Conservation (phyloP, 2,888 invertebrate genomes). For the Thera britannica region DNA sequence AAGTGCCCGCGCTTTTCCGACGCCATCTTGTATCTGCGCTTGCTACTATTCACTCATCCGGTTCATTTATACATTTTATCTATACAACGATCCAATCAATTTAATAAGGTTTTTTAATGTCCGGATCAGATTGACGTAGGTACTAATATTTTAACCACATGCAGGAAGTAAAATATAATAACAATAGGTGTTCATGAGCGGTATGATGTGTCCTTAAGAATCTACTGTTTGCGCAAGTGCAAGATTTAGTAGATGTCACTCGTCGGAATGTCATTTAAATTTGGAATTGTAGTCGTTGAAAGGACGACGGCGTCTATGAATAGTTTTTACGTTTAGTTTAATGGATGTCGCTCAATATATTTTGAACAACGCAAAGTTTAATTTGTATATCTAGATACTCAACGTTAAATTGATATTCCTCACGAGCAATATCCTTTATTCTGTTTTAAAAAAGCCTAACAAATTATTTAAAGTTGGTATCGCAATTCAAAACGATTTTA, state of each 20-base stretch:
- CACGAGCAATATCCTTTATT: constrained; percentile 27
- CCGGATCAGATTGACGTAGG: constrained; percentile 7
- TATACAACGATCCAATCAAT: background rate
- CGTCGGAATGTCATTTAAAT: constrained; percentile 3
- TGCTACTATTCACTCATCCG: constrained; percentile 46
- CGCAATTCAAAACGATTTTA: constrained; percentile 30
- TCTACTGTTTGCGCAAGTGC: constrained; percentile 14
- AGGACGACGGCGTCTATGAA: background rate
- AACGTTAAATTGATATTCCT: constrained; percentile 17
- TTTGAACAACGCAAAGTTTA: too few species aligned
- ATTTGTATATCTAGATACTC: too few species aligned
- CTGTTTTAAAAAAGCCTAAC: constrained; percentile 18
- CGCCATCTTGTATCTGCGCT: constrained; percentile 72
- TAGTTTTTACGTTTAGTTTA: background rate
- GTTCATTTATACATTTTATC: constrained; percentile 28
- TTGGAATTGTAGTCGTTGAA: constrained; percentile 1
- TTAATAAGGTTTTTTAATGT: background rate
- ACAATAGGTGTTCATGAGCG: background rate
- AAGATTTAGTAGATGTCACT: background rate
- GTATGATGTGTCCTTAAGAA: background rate
- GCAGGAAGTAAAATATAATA: constrained; percentile 8
- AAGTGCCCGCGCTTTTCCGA: constrained; percentile 82
- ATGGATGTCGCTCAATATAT: background rate
- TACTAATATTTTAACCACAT: background rate
- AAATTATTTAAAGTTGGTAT: constrained; percentile 26